Base-by-base conservation (phyloP, 2,888 invertebrate genomes). In the Toxonevra muliebris region DNA sequence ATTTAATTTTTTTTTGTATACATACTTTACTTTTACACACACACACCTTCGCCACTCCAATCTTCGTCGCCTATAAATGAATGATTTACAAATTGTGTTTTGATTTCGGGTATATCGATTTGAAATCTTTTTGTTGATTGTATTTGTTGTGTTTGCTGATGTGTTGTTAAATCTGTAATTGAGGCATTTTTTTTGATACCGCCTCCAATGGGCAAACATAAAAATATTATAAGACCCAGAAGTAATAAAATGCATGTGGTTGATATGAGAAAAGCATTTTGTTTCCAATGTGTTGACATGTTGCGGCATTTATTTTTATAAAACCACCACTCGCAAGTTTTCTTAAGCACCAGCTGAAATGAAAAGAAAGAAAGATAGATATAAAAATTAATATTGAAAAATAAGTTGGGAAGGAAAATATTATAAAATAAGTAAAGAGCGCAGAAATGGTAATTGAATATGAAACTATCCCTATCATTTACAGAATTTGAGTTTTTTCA, bases 261-360 rank as follows among this genome's bases (percentile, higher is more conserved):
- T 66, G 74, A 65, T 68, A 78, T 66, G 9, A 77, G 69, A 66
- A 73, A 75, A 69, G 74, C 75, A 61, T 77, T 75, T 62, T 78
- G 79, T 61, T 78, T 76, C 80, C 77, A 79, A 71, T 78, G 77
- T 54, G 80, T 79, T 60, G 84, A 81, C 84, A 83, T 83, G 69
- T 78, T 82, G 71, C 72, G 76, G 73, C 75, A 75, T 71, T 80
- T 78, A 74, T 74, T 76, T 74, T 76, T 78, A 67, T 76, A 77
- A 62, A 79, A 76, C 76, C 77, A 80, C 82, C 83, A 81, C 72
- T 79, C 78, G 72, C 75, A 80, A 73, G 76, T 78, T 75, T 84
- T 83, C 74, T 79, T 81, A 53, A 78, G 72, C 66, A 79, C 79
- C 66, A 78, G 76, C 84, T 84, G 75, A 1, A 78, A 76, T n/a